Base-by-base conservation (phyloP, 30 jellyfish, hydroid and myxozoan genomes). In the Hydra vulgaris region DNA sequence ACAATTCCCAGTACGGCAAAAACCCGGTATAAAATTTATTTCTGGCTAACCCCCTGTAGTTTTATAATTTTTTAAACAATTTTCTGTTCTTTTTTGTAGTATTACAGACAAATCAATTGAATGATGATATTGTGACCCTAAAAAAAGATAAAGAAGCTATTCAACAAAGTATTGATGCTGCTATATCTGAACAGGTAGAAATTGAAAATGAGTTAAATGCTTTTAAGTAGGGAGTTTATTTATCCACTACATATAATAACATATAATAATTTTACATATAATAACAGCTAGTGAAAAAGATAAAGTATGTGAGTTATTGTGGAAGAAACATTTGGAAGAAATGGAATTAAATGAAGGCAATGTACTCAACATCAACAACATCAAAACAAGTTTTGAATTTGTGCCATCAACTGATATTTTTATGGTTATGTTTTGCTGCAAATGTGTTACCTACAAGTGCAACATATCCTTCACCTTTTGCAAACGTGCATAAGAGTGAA, bases 291-390 rank as follows among this genome's bases (percentile, higher is more conserved):
- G n/a, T n/a, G n/a, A n/a, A n/a, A n/a, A n/a, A n/a, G n/a, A n/a
- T n/a, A n/a, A n/a, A n/a, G n/a, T n/a, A n/a, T n/a, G n/a, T n/a
- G n/a, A n/a, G n/a, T n/a, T n/a, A n/a, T n/a, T n/a, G n/a, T n/a
- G n/a, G n/a, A n/a, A n/a, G n/a, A n/a, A n/a, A n/a, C n/a, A n/a
- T n/a, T n/a, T n/a, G n/a, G n/a, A n/a, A n/a, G n/a, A n/a, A n/a
- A n/a, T n/a, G n/a, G n/a, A n/a, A n/a, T n/a, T n/a, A 17, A 74
- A 21, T 17, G 82, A 74, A 25, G 82, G 82, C 16, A 74, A 74
- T 78, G 25, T 74, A 8, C 78, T 74, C 77, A 74, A 15, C n/a
- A 74, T 74, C n/a, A 74, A 74, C 78, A 25, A 26, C 78, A 17
- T 12, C 16, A 21, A 74, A n/a, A 15, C 21, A 16, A 74, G 79